phyloP scores from a whole-genome alignment of 1,140 invertebrate genomes.

The Lamellibrachia luymesi region DNA sequence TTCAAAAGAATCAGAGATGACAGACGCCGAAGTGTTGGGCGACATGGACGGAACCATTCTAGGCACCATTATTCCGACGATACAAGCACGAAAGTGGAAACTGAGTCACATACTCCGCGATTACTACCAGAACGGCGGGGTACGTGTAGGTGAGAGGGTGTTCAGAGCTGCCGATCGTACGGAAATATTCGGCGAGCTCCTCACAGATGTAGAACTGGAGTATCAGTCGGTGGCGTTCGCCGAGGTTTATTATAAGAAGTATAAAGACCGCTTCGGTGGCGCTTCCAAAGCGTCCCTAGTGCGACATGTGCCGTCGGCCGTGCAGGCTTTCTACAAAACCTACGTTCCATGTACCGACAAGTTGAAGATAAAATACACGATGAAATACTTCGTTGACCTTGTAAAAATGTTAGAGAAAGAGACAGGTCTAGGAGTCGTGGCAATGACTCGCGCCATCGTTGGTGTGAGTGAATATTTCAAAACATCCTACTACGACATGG shows the following conservation, averaged over 20 bases:
- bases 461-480: background rate
- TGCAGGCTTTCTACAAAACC: background rate
- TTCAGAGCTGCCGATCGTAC: background rate
- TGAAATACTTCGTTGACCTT: background rate
- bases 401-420: background rate
- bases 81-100: background rate
- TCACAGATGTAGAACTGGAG: background rate
- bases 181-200: background rate
- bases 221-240: background rate
- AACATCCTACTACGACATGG: background rate
- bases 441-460: background rate
- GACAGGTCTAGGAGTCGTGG: background rate
- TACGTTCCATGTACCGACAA: background rate
- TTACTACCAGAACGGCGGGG: conserved; percentile 6
- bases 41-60: conserved; percentile 14
- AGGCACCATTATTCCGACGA: background rate
- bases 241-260: background rate
- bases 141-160: background rate
- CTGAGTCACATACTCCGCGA: background rate
- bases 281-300: background rate
- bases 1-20: background rate
- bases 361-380: background rate
- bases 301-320: background rate
- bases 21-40: background rate
- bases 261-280: background rate